phyloP scores from a whole-genome alignment of 2,113 vertebrate species.

The Malurus alboscapulatus region DNA sequence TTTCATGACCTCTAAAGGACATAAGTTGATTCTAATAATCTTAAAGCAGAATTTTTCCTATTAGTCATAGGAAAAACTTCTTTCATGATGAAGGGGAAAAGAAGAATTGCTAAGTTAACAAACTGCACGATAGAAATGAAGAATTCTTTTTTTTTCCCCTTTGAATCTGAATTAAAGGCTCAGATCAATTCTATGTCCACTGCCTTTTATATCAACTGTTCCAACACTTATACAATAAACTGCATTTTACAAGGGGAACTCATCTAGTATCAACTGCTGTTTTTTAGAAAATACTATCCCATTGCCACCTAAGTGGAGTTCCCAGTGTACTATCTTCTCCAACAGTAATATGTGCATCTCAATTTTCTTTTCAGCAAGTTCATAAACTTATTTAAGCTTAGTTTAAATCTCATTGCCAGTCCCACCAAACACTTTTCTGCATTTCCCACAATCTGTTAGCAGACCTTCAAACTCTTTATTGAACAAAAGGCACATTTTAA shows the following conservation, averaged over 20 bases:
- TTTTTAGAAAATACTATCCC: background rate
- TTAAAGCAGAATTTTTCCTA: background rate
- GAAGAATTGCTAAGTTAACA: background rate
- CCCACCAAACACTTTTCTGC: background rate
- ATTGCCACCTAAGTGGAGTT: background rate
- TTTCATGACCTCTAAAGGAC: background rate
- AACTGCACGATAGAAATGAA: background rate
- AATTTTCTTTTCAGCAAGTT: background rate
- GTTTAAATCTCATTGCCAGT: background rate
- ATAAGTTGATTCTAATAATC: background rate
- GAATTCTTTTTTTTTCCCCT: background rate
- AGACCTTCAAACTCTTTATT: background rate
- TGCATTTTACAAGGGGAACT: background rate
- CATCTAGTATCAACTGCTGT: background rate
- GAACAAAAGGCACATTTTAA: background rate
- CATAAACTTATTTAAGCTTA: background rate
- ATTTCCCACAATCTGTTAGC: background rate
- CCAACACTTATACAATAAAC: background rate
- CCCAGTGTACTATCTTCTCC: background rate
- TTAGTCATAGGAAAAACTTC: background rate
- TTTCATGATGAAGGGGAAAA: background rate
- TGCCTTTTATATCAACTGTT: background rate
- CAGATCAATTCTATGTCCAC: background rate
- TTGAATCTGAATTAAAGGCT: background rate
- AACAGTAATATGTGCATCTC: background rate